Conservation (phyloP, 2,888 invertebrate genomes). For the Drosophila rubida region DNA sequence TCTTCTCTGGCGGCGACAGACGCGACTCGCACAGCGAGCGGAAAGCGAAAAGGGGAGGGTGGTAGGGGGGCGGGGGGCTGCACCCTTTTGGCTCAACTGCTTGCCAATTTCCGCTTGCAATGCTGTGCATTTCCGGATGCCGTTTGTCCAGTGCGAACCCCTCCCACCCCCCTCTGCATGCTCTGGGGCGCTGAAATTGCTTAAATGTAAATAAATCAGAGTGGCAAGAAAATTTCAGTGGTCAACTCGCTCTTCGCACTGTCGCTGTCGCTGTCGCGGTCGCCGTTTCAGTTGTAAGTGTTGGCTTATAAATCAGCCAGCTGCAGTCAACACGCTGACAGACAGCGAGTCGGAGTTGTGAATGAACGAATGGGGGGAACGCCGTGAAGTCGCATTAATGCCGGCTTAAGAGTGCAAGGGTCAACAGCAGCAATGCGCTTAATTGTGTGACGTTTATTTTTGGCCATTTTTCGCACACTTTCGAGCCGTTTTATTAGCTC, state of each 20-base stretch:
- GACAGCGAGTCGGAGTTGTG: constrained; percentile 11
- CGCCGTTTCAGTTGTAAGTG: constrained; percentile 63
- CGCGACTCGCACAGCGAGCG: background rate
- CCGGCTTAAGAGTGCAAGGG: constrained; percentile 63
- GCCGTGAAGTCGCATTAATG: constrained; percentile 62
- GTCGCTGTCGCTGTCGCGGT: constrained; percentile 19
- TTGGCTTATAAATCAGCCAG: constrained; percentile 76
- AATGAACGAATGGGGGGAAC: background rate
- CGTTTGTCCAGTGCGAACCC: constrained; percentile 2
- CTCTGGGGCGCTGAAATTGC: constrained; percentile 79
- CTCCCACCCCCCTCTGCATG: constrained; percentile 14
- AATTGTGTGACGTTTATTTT: constrained; percentile 67
- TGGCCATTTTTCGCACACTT: constrained; percentile 45
- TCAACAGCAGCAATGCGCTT: constrained; percentile 45
- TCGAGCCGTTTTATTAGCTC: constrained; percentile 70
- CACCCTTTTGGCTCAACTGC: constrained; percentile 49
- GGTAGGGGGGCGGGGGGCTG: background rate
- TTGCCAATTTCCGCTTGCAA: constrained; percentile 79
- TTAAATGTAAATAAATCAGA: constrained; percentile 81
- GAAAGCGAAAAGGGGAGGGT: no score
- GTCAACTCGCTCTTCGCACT: constrained; percentile 56
- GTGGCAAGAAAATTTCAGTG: constrained; percentile 82
- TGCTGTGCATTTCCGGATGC: constrained; percentile 69
- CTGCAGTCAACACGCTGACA: constrained; percentile 68
- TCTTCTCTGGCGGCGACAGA: constrained; percentile 50